Evolutionary conservation across 2,113 vertebrate species (phyloP), one percentile per base, ranked within the genome.

Genomic region (Colossoma macropomum): DNA sequence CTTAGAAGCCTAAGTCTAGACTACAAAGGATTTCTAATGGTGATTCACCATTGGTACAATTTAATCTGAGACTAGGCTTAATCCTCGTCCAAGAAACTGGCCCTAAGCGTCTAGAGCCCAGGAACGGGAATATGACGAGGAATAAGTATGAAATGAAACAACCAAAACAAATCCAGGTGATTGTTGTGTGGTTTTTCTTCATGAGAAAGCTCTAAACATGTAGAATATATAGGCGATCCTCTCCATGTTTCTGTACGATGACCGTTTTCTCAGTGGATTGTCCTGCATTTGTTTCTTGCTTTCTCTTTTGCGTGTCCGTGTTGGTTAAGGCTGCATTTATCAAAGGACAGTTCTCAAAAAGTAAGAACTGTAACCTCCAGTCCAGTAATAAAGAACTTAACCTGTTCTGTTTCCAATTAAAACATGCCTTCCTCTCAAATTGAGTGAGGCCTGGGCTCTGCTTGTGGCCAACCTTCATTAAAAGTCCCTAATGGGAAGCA

Each of bases 141-240:
- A 65, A 86, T 79, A 91, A n/a, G 90, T 92, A 89, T 88, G 91
- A 89, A 84, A 86, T 83, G 77, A 86, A 88, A 90, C 91, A 86
- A 91, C 89, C 91, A 88, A 86, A 63, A 76, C 76, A 79, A 87
- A 87, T 90, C 80, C 62, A 38, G 50, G 50, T 30, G 84, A 89
- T 87, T 27, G 75, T 52, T 90, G 89, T 90, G 90, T 92, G 87
- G 7, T 79, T 69, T 77, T 27, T 68, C 13, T 71, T 77, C 65
- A 70, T 59, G 56, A 74, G 0, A 75, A 68, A 82, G 72, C 15
- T 69, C 52, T 19, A 75, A 74, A 78, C 54, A 75, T 28, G 32
- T 23, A 59, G 30, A 32, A 63, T n/a, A 54, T 41, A 52, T 76
- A 63, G 69, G 6, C 74, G 62, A 78, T 82, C 76, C 72, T 85